phyloP scores from a whole-genome alignment of 2,888 invertebrate species.

The Drosophila setosimentum region DNA sequence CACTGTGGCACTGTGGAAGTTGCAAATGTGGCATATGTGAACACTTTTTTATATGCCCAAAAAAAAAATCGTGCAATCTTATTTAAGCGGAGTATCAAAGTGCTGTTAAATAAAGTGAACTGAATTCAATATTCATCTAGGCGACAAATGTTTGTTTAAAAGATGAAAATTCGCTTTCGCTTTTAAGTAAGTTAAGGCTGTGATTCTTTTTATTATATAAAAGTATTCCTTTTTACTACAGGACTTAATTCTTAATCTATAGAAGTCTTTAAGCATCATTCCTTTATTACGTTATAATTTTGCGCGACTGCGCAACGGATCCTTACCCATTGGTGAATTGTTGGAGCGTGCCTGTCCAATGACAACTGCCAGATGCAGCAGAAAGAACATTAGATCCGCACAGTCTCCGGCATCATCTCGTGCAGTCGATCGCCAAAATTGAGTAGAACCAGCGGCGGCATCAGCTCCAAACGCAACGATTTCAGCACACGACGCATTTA shows the following conservation, averaged over 20 bases:
- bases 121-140: not conserved
- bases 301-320: not conserved
- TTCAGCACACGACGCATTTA: not conserved
- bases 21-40: not conserved
- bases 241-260: too few relatives aligned
- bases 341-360: not conserved
- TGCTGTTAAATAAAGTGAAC: not conserved
- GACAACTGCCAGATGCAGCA: not conserved
- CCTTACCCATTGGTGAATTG: not conserved
- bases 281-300: too few relatives aligned
- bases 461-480: constrained; percentile 4
- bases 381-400: not conserved
- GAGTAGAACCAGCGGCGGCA: constrained; percentile 3
- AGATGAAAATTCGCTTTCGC: too few relatives aligned
- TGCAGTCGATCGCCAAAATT: not conserved
- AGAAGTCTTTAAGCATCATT: too few relatives aligned
- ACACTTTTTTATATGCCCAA: not conserved
- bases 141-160: too few relatives aligned
- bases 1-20: not conserved
- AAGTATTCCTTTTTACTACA: too few relatives aligned
- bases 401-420: not conserved
- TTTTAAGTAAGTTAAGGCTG: too few relatives aligned
- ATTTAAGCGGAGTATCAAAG: not conserved
- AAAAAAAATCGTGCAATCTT: not conserved
- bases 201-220: too few relatives aligned